Conservation (phyloP, 1,140 invertebrate genomes). For the Zaprionus nigranus region DNA sequence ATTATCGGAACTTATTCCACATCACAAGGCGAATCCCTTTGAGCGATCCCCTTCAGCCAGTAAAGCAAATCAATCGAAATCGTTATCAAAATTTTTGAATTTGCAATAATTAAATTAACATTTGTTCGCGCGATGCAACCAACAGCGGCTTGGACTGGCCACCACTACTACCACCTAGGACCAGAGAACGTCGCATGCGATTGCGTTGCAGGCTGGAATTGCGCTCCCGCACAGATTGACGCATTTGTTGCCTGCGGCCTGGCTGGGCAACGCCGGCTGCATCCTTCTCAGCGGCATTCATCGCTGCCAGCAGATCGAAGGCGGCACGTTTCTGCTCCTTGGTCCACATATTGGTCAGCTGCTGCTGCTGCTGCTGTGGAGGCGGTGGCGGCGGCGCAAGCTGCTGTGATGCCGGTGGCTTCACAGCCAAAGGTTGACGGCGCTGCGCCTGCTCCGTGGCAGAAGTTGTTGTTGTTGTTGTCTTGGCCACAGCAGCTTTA, state of each 20-base stretch:
- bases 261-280: slow-evolving; percentile 8
- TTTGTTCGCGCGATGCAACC: slow-evolving; percentile 58
- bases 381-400: slow-evolving; percentile 12
- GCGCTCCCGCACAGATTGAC: slow-evolving; percentile 71
- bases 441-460: not conserved
- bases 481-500: slow-evolving; percentile 47
- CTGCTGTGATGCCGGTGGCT: slow-evolving; percentile 47
- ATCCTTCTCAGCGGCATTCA: slow-evolving; percentile 82
- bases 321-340: slow-evolving; percentile 85
- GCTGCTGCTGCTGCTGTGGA: slow-evolving; percentile 24
- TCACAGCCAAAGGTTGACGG: slow-evolving; percentile 52
- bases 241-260: slow-evolving; percentile 57
- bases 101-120: slow-evolving; percentile 59
- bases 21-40: slow-evolving; percentile 68
- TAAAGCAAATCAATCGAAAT: not conserved
- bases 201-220: slow-evolving; percentile 68
- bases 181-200: slow-evolving; percentile 70
- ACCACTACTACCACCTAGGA: slow-evolving; percentile 30
- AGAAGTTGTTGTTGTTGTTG: slow-evolving; percentile 12
- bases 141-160: slow-evolving; percentile 39
- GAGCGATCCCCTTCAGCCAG: slow-evolving; percentile 30
- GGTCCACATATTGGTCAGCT: slow-evolving; percentile 81
- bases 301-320: slow-evolving; percentile 85
- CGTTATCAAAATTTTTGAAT: not conserved
- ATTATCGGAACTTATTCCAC: slow-evolving; percentile 69